Base-by-base conservation (phyloP, 35 echinoderm and acorn worm genomes). In the Anneissia japonica region DNA sequence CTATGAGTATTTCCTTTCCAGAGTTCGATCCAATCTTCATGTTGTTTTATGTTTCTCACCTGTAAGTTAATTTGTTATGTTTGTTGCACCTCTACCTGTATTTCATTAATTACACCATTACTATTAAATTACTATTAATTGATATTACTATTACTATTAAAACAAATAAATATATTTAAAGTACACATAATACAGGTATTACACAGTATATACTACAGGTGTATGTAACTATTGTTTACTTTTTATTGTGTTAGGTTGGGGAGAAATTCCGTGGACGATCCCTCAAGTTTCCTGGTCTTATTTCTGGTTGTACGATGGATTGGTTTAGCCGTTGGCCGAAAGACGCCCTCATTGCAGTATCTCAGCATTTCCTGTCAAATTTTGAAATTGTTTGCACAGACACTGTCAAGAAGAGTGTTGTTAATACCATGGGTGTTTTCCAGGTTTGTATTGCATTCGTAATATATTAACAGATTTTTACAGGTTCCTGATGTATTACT, bases 321-420 rank as follows among this genome's bases (percentile, higher is more conserved):
- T 99, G 96, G 96, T 99, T 99, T 55, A 94, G 92, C 77, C 86
- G 92, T 17, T 99, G 96, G 96, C 96, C 96, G 26, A 99, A 99
- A 80, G 96, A 99, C 64, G 96, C 96, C 32, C 86, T 99, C 56
- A 86, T 99, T 30, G 96, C 96, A 6, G 96, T 99, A 36, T 91
- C 96, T 30, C 83, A 93, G 14, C 96, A 99, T 37, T 99, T 99
- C 86, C 84, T 99, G 30, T 86, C 96, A 23, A 46, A 64, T 13
- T 99, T 93, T 81, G 82, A 89, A 31, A 99, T 99, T 56, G 96
- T 89, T 16, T 99, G 96, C 46, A 94, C 89, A 0, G 92, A 94
- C 4, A 46, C 80, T 19, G 92, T 99, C 87, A 99, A 97, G 76
- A 84, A 82, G 74, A 99, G 96, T 79, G 96, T 94, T 16, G 91